phyloP scores from a whole-genome alignment of 1,140 invertebrate species.

The Nomia melanderi region DNA sequence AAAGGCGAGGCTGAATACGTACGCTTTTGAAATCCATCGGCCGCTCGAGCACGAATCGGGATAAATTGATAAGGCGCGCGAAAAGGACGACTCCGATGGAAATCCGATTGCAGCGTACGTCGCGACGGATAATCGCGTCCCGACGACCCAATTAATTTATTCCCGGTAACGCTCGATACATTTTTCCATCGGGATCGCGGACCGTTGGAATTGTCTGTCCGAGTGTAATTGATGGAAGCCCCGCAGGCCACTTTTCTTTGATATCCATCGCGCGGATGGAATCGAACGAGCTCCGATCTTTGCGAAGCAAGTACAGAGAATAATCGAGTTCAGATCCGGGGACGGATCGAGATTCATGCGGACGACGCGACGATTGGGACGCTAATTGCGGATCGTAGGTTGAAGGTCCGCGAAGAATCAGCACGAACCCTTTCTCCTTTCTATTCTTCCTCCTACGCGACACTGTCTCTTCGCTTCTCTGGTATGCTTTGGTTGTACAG shows the following conservation, averaged over 20 bases:
- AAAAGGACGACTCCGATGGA: neutral
- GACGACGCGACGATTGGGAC: constrained; percentile 30
- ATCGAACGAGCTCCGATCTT: neutral
- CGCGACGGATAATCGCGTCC: neutral
- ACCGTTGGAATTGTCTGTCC: no score
- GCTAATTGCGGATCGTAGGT: neutral
- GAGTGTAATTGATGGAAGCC: no score
- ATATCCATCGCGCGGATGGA: no score
- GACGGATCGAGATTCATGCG: constrained; percentile 45
- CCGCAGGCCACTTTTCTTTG: no score
- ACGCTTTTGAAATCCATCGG: neutral
- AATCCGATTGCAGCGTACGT: neutral
- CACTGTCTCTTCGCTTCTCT: constrained; percentile 31
- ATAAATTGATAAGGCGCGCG: neutral
- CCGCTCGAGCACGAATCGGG: neutral
- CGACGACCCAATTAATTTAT: neutral
- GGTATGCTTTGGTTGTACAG: constrained; percentile 50
- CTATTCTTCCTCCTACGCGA: neutral
- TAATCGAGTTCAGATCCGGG: neutral
- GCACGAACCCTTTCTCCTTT: constrained; percentile 19
- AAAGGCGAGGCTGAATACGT: neutral
- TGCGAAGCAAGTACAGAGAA: neutral
- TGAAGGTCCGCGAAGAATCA: constrained; percentile 17
- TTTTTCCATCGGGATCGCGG: no score
- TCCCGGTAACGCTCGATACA: no score